Base-by-base conservation (phyloP, 2,797 vertebrate species). In the Coregonus ussuriensis region DNA sequence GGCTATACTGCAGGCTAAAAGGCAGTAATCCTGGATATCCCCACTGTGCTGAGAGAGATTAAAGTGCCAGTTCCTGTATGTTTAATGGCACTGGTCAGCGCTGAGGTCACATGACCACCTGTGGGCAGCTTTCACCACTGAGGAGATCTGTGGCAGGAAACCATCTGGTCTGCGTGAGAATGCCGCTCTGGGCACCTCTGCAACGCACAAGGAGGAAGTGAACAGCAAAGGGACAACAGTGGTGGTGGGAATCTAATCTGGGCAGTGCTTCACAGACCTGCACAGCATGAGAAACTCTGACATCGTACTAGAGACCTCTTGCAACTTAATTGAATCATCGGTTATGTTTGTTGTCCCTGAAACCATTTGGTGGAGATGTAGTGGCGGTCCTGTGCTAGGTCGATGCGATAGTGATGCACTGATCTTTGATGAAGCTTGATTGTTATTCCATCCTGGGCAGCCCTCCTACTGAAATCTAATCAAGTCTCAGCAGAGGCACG, bases 201-300 rank as follows among this genome's bases (percentile, higher is more conserved):
- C 79, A 91, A 91, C 89, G 70, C 72, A 86, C 76, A 77, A 81
- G 82, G 70, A 88, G 84, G 84, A 88, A 83, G 88, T 87, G 72
- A 86, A 79, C 79, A 86, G 82, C 69, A 80, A 29, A 33, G 33
- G 52, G 74, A 75, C 59, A 76, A 79, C 74, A 81, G 74, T 76
- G 76, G 68, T 75, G 75, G 83, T 88, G 87, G 86, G 85, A 89
- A 90, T 85, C 81, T 78, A 76, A 83, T 84, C 82, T 76, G 70
- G 74, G 80, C 72, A 78, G 51, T 1, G 62, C 72, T 77, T 81
- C 82, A 83, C 67, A 82, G 83, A 85, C 84, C 86, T 74, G 63
- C 87, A 76, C 89, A 88, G 87, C 85, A 41, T 83, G 87, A 84
- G 63, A 82, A 16, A 65, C 56, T 63, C 80, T 71, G 76, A 77